A percentile compares a stretch with the other conserved stretches of the same genome.
These are phyloP conservation scores for Homalodisca vitripennis DNA, from an alignment of 1,140 invertebrate genomes.

Conservation along the genomic window DNA sequence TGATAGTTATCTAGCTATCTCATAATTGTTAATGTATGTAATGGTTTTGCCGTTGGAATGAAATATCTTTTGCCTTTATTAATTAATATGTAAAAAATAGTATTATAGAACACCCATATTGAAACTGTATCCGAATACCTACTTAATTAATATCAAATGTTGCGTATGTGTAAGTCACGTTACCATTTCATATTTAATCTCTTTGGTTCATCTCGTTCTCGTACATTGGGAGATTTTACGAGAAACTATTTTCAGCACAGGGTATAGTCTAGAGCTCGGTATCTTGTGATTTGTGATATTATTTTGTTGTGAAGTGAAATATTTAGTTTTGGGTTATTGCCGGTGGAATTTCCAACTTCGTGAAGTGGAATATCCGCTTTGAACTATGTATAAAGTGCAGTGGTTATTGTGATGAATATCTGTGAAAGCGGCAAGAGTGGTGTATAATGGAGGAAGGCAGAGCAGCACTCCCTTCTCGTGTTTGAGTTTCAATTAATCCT, in stretches of 20 bases:
- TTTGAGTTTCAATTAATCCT: slow-evolving; percentile 17
- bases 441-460: slow-evolving; percentile 30
- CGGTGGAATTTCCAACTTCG: background rate
- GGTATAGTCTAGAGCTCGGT: slow-evolving; percentile 23
- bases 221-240: slow-evolving; percentile 39
- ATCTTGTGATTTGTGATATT: slow-evolving; percentile 29
- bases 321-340: slow-evolving; percentile 9
- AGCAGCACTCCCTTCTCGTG: slow-evolving; percentile 32
- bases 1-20: no score
- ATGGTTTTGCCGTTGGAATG: no score
- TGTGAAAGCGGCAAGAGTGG: slow-evolving; percentile 15
- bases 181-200: no score
- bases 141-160: no score
- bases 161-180: no score
- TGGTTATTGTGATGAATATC: slow-evolving; percentile 22
- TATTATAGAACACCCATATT: no score
- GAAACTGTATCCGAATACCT: no score
- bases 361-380: background rate
- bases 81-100: no score
- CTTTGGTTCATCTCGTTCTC: slow-evolving; percentile 37
- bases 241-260: slow-evolving; percentile 39
- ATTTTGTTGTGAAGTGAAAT: slow-evolving; percentile 33
- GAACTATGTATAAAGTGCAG: background rate
- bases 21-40: no score
- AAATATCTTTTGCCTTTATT: no score